Evolutionary conservation across 2,113 vertebrate species (phyloP).

Genomic region (Melanerpes formicivorus): DNA sequence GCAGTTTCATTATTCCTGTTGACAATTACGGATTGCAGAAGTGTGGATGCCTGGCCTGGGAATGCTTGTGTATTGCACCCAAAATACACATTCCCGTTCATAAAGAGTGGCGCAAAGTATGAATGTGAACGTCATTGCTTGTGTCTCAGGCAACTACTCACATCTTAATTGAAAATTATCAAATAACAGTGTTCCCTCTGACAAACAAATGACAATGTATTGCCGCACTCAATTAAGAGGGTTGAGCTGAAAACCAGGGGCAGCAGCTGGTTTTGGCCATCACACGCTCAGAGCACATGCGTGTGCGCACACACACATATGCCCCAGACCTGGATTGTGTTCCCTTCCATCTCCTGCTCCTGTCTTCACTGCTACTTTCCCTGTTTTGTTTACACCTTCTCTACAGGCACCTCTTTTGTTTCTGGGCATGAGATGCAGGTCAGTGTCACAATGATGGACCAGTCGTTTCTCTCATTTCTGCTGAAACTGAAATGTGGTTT

Average conservation of each 20-base stretch:
- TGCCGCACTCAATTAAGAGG: neutral
- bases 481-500: neutral
- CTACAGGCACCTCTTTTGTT: neutral
- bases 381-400: neutral
- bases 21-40: slow-evolving; percentile 74
- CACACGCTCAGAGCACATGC: fast-evolving
- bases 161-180: slow-evolving; percentile 77
- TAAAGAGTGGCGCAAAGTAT: slow-evolving; percentile 72
- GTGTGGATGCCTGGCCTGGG: slow-evolving; percentile 71
- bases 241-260: neutral
- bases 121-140: slow-evolving; percentile 69
- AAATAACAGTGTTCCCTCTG: slow-evolving; percentile 67
- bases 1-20: slow-evolving; percentile 78
- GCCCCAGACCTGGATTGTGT: neutral
- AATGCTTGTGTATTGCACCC: slow-evolving; percentile 76
- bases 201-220: slow-evolving; percentile 20
- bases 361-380: neutral
- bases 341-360: neutral
- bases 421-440: neutral
- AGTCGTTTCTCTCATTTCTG: neutral
- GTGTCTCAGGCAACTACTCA: slow-evolving; percentile 78
- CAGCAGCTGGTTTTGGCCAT: fast-evolving
- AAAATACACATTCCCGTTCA: slow-evolving; percentile 77
- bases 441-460: neutral
- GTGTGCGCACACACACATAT: fast-evolving